Evolutionary conservation across 2,113 vertebrate genomes (phyloP), one percentile per base, ranked within the genome.

Genomic region (Tricholaema leucomelas): DNA sequence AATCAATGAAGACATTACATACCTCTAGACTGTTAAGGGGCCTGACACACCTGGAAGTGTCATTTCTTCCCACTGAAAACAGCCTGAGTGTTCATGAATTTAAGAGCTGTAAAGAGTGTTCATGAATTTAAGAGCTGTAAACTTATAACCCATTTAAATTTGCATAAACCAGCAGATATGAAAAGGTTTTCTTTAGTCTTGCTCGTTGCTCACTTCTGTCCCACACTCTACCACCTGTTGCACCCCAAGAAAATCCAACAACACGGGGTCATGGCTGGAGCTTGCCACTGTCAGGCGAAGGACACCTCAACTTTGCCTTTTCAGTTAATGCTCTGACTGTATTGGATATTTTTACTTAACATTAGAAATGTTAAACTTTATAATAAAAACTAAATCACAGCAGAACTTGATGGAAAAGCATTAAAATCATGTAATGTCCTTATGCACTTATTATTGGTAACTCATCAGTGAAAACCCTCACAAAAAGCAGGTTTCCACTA

Each of bases 271-370:
- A 33, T n/a, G 48, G 6, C 10, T 1, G 2, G 38, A 85, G 6
- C 13, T 72, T 66, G 8, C 10, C 9, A 10, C 44, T 28, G 10
- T 12, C 44, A 24, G 31, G 14, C 0, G 1, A 78, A 79, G 9
- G 35, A 16, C 2, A 4, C 24, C 31, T 33, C 1, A 1, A 16
- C 0, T 0, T 15, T 75, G 12, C 30, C 5, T 54, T 75, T 48
- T 54, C 52, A n/a, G 5, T 40, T 33, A 54, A 24, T 70, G 5
- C 8, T 70, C 52, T 46, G 55, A 30, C 8, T 38, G 13, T 31
- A 33, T 10, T 44, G 25, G 20, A 28, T 77, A 72, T 60, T 25
- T 52, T 19, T 18, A 44, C 28, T 25, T 12, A 18, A 30, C 4
- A 24, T 40, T 65, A 85, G n/a, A 71, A 81, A 65, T 48, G n/a